phyloP scores from a whole-genome alignment of 2,888 invertebrate species.

The Agonopterix heracliana region DNA sequence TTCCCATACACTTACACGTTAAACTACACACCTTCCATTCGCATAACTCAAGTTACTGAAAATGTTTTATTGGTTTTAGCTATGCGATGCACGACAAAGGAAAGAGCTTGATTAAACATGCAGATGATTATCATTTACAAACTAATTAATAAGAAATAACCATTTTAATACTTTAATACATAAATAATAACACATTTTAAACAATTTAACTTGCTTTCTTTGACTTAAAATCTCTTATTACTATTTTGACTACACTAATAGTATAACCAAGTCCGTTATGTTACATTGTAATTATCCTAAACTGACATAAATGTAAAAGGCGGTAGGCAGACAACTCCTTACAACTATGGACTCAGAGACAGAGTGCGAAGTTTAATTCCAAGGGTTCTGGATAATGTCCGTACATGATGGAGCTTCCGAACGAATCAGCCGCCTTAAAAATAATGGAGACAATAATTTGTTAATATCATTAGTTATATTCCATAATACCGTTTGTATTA shows the following conservation, averaged over 20 bases:
- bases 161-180: conserved; percentile 77
- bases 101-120: conserved; percentile 54
- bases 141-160: conserved; percentile 77
- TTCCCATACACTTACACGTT: conserved; percentile 14
- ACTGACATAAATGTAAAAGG: conserved; percentile 72
- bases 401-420: conserved; percentile 2
- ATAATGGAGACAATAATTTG: too few species aligned
- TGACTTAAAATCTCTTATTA: conserved; percentile 75
- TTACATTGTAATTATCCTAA: conserved; percentile 68
- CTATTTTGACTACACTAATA: conserved; percentile 74
- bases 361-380: conserved; percentile 36
- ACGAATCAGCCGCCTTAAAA: too few species aligned
- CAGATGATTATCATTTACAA: conserved; percentile 70
- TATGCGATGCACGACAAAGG: conserved; percentile 28
- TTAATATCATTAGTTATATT: too few species aligned
- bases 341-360: conserved; percentile 68
- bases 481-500: too few species aligned
- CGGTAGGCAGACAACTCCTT: conserved; percentile 75
- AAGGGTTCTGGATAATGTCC: conserved; percentile 6
- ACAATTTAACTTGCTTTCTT: conserved; percentile 76
- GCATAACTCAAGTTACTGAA: conserved; percentile 2
- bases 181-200: conserved; percentile 77
- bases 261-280: conserved; percentile 72
- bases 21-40: conserved; percentile 6
- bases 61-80: conserved; percentile 64